Percentiles rank a stretch among this genome's conserved stretches.
Conservation (phyloP, 2,888 invertebrate species). For the Lepeophtheirus nordmannii region DNA sequence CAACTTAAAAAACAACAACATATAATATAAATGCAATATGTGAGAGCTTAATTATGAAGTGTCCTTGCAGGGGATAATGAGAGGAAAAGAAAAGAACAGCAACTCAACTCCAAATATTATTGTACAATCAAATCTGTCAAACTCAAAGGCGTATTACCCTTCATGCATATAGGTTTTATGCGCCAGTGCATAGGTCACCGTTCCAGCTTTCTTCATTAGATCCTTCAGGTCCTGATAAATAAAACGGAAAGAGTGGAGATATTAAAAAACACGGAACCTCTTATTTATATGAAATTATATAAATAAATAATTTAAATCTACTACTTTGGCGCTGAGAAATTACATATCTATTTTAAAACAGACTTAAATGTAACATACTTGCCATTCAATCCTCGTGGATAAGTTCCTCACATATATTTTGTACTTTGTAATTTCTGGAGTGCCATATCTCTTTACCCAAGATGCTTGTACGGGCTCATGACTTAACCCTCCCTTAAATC, state of each 20-base stretch:
- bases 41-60: not conserved
- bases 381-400: not conserved
- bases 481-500: not conserved
- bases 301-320: no score
- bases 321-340: no score
- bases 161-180: not conserved
- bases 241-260: no score
- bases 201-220: slow-evolving; percentile 1
- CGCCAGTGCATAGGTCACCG: not conserved
- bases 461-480: not conserved
- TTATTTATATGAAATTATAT: no score
- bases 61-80: no score
- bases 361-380: not conserved
- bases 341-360: no score
- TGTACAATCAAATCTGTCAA: no score
- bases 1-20: not conserved
- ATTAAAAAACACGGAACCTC: no score
- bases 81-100: no score
- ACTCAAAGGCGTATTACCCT: not conserved
- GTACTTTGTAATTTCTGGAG: not conserved
- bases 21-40: slow-evolving; percentile 1
- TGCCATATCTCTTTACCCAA: not conserved
- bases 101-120: no score
- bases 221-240: not conserved
- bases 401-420: not conserved